Conservation (phyloP, 2,797 vertebrate genomes). For the Glyptemys insculpta region DNA sequence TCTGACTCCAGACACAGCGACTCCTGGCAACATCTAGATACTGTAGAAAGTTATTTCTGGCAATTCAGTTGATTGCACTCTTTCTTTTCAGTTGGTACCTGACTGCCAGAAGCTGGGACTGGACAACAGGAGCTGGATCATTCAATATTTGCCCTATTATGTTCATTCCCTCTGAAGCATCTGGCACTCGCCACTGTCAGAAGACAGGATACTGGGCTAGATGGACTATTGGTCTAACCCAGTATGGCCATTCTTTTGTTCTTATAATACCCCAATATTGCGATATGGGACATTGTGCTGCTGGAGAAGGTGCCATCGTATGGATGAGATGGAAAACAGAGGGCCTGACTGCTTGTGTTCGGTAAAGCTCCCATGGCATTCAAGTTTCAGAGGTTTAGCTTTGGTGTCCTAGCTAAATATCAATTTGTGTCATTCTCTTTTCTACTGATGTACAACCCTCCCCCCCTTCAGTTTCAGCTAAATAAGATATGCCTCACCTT, state of each 20-base stretch:
- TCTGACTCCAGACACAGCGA: neutral
- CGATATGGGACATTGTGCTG: neutral
- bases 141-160: neutral
- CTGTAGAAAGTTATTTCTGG: neutral
- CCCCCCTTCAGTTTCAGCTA: conserved; percentile 23
- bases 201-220: neutral
- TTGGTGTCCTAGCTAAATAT: conserved; percentile 6
- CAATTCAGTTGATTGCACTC: neutral
- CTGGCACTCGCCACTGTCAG: neutral
- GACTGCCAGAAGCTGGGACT: neutral
- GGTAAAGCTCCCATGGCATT: neutral
- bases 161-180: neutral
- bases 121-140: neutral
- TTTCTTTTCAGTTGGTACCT: neutral
- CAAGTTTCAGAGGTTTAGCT: neutral
- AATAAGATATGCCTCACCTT: conserved; percentile 48
- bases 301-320: neutral
- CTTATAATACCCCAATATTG: neutral
- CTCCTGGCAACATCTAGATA: neutral
- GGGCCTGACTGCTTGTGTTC: neutral
- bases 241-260: neutral
- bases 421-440: neutral
- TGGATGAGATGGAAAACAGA: neutral
- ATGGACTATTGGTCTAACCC: neutral
- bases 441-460: neutral